Evolutionary conservation across 2,797 vertebrate genomes (phyloP).

Genomic region (Poeciliopsis gracilis): DNA sequence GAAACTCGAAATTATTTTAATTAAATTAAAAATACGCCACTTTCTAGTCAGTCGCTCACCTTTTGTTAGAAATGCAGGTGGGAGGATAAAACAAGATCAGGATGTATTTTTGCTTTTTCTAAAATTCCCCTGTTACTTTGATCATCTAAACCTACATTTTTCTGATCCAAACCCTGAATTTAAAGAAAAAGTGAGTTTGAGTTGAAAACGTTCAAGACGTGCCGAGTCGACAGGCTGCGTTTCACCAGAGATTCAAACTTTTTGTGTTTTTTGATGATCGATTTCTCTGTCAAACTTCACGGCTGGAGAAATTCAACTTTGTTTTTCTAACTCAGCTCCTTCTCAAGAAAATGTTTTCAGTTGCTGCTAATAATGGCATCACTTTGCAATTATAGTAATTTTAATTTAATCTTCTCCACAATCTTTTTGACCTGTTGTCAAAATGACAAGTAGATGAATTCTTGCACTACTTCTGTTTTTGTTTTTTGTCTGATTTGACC

Average conservation of each 20-base stretch:
- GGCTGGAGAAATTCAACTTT: neutral
- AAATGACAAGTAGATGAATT: no score
- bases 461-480: no score
- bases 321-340: no score
- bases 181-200: slow-evolving; percentile 21
- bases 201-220: slow-evolving; percentile 18
- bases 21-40: neutral
- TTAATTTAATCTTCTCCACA: no score
- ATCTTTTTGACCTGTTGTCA: no score
- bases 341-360: no score
- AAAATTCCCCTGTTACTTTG: slow-evolving; percentile 13
- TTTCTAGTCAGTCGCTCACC: neutral
- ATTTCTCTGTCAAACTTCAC: slow-evolving; percentile 24
- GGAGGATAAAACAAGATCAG: slow-evolving; percentile 9
- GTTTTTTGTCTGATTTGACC: no score
- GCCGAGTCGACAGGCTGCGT: slow-evolving; percentile 22
- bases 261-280: neutral
- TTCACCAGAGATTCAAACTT: slow-evolving; percentile 23
- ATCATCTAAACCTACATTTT: slow-evolving; percentile 45
- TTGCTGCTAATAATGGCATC: no score
- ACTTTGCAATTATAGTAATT: no score
- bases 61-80: slow-evolving; percentile 1
- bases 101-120: slow-evolving; percentile 19
- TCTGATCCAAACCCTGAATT: slow-evolving; percentile 23
- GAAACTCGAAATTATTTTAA: no score